Conservation (phyloP, 1,140 invertebrate genomes). For the Galleria mellonella region DNA sequence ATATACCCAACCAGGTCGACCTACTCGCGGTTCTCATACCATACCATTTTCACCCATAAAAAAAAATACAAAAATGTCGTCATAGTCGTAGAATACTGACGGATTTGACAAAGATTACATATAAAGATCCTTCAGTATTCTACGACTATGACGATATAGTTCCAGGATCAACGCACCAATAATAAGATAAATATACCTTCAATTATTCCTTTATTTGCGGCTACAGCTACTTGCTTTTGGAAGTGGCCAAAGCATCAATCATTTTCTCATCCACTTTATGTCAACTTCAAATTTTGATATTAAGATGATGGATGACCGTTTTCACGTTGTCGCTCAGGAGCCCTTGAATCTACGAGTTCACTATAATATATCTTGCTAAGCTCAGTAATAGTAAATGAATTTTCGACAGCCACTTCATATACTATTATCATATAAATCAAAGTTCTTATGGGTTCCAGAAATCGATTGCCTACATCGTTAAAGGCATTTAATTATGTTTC, state of each 20-base stretch:
- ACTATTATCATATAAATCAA: conserved; percentile 48
- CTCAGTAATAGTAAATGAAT: conserved; percentile 2
- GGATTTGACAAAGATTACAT: no score
- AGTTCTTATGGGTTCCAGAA: conserved; percentile 26
- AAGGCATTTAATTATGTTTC: no score
- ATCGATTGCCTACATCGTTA: no score
- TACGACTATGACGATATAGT: no score
- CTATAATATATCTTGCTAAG: not conserved
- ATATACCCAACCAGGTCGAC: no score
- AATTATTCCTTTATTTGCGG: conserved; percentile 28
- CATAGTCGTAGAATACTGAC: no score
- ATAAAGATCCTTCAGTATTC: no score
- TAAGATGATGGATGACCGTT: conserved; percentile 52
- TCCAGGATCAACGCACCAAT: not conserved
- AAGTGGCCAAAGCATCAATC: conserved; percentile 54
- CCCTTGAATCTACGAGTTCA: conserved; percentile 9
- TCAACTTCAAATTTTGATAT: conserved; percentile 66
- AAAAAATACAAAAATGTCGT: no score
- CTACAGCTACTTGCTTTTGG: conserved; percentile 30
- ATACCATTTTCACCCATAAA: no score
- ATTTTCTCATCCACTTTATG: conserved; percentile 61
- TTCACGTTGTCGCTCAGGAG: conserved; percentile 17
- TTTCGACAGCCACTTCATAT: not conserved
- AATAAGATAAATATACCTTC: conserved; percentile 27
- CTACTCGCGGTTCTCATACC: no score